A percentile compares a stretch with the other conserved stretches of the same genome.
Evolutionary conservation across 2,888 invertebrate species (phyloP).

Genomic region (Notodonta ziczac): DNA sequence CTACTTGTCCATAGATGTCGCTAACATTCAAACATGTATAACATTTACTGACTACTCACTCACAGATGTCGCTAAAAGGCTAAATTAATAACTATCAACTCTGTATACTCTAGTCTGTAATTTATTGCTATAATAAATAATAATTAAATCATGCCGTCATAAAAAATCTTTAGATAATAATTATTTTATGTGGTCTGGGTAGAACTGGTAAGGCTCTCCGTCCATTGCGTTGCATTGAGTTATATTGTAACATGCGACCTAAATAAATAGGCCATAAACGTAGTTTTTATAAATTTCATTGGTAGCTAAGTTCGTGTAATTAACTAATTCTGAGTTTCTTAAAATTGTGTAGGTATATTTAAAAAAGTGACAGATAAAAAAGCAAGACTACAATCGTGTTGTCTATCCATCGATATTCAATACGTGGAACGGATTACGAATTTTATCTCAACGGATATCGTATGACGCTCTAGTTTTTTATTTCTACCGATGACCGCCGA

Average conservation of each 20-base stretch:
- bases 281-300: too few species aligned
- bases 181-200: too few species aligned
- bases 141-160: too few species aligned
- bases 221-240: too few species aligned
- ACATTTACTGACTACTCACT: not conserved
- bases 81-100: not conserved
- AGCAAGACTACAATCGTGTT: slow-evolving; percentile 28
- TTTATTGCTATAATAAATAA: too few species aligned
- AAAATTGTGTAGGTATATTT: slow-evolving; percentile 13
- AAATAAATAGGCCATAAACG: too few species aligned
- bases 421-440: slow-evolving; percentile 60
- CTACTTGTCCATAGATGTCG: not conserved
- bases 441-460: slow-evolving; percentile 53
- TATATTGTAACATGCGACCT: too few species aligned
- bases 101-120: too few species aligned
- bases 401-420: slow-evolving; percentile 47
- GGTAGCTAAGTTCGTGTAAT: too few species aligned
- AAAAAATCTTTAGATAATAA: too few species aligned
- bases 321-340: too few species aligned
- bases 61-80: not conserved
- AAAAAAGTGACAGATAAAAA: slow-evolving; percentile 29
- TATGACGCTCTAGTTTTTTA: slow-evolving; percentile 51
- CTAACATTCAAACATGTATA: not conserved
- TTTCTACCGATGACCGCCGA: slow-evolving; percentile 50
- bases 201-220: too few species aligned